These are phyloP conservation scores for Anas platyrhynchos DNA, from an alignment of 2,113 vertebrate genomes.

Conservation along the genomic window DNA sequence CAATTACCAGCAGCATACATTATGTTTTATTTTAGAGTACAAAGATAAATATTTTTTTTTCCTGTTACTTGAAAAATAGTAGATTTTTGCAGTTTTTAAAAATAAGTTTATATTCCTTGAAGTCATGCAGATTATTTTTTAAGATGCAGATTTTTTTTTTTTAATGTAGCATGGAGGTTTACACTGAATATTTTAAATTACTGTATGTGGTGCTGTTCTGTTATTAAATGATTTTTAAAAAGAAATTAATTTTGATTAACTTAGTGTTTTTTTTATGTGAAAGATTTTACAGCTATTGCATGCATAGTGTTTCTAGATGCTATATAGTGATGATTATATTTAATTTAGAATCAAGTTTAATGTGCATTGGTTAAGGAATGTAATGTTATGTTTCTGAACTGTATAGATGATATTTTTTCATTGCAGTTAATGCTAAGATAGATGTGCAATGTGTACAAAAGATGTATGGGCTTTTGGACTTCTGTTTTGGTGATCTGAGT, in stretches of 20 bases:
- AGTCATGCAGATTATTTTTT: not conserved
- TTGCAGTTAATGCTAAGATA: not conserved
- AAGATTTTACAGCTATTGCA: not conserved
- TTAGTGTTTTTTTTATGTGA: not conserved
- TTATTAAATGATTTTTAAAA: not conserved
- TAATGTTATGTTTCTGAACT: slow-evolving; percentile 33
- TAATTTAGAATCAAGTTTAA: not conserved
- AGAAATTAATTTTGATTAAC: not conserved
- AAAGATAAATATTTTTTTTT: not conserved
- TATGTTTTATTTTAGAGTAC: not conserved
- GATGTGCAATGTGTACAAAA: not conserved
- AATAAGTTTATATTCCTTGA: not conserved
- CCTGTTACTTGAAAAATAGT: not conserved
- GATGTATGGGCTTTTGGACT: slow-evolving; percentile 14
- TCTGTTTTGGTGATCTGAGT: slow-evolving; percentile 47
- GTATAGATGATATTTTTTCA: not conserved
- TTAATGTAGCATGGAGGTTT: not conserved
- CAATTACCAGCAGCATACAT: not conserved
- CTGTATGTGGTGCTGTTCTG: not conserved
- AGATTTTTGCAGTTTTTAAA: not conserved
- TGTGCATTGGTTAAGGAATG: not conserved
- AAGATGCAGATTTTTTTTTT: slow-evolving; percentile 25
- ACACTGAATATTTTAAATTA: not conserved
- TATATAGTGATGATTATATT: not conserved
- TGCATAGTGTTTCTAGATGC: not conserved